These are phyloP conservation scores for Nothobranchius furzeri DNA, from an alignment of 2,113 vertebrate genomes.

Conservation along the genomic window DNA sequence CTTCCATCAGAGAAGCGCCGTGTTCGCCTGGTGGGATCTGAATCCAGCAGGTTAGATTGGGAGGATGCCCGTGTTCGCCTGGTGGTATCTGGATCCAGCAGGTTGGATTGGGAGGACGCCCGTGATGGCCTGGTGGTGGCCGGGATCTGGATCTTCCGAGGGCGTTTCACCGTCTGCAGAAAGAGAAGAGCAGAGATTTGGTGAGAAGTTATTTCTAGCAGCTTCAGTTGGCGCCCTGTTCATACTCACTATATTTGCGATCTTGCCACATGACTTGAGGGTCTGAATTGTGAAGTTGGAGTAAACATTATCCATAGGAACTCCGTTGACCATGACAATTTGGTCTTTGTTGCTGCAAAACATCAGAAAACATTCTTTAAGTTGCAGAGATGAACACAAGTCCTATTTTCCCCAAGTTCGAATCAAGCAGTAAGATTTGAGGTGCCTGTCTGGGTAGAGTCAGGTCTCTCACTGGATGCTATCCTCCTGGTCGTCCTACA, in stretches of 20 bases:
- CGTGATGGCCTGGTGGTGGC: conserved; percentile 54
- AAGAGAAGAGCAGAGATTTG: background rate
- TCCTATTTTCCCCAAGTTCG: too few relatives aligned
- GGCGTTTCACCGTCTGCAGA: conserved; percentile 89
- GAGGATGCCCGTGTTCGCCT: conserved; percentile 42
- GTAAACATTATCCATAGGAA: conserved; percentile 87
- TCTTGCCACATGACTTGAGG: conserved; percentile 86
- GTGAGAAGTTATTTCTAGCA: background rate
- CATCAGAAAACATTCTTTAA: background rate
- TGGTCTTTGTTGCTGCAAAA: conserved; percentile 85
- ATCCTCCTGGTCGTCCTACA: too few relatives aligned
- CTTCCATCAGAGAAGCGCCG: conserved; percentile 85
- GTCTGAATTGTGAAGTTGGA: conserved; percentile 89
- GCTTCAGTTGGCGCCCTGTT: background rate
- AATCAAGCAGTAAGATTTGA: too few relatives aligned
- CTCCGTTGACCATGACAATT: conserved; percentile 95
- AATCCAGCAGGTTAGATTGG: conserved; percentile 71
- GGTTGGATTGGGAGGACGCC: conserved; percentile 66
- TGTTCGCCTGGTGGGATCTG: conserved; percentile 31
- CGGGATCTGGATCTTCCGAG: conserved; percentile 85
- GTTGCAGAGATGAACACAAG: too few relatives aligned
- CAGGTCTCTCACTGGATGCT: too few relatives aligned
- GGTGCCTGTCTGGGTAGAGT: too few relatives aligned
- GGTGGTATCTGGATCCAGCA: conserved; percentile 60
- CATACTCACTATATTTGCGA: conserved; percentile 87